Percentiles rank a stretch among this genome's conserved stretches.
Conservation (phyloP, 92 coral and sea anemone genomes). For the Bergia sp. region DNA sequence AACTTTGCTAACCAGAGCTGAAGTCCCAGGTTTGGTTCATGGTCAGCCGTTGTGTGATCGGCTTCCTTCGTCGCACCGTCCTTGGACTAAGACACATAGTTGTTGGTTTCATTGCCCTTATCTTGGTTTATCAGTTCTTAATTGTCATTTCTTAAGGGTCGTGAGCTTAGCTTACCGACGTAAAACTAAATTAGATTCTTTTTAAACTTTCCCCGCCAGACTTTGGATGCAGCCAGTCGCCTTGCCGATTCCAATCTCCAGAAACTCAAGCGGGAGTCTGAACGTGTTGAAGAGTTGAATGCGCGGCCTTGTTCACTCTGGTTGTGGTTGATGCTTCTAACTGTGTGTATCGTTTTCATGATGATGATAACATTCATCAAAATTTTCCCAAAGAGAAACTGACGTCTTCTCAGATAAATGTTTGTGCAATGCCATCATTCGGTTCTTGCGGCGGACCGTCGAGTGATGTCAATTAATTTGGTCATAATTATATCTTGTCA, state of each 20-base stretch:
- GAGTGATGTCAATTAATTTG: neutral
- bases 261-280: conserved; percentile 89
- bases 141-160: neutral
- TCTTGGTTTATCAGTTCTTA: neutral
- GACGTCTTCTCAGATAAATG: neutral
- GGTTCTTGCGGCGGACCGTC: neutral
- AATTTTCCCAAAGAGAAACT: conserved; percentile 81
- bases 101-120: neutral
- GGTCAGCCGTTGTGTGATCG: no score
- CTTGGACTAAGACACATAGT: no score
- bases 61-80: no score
- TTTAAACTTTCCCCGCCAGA: conserved; percentile 47
- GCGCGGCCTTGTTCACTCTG: conserved; percentile 83
- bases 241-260: conserved; percentile 88
- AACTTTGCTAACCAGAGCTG: no score
- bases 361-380: conserved; percentile 89
- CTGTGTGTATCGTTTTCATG: conserved; percentile 86
- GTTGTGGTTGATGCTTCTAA: conserved; percentile 87
- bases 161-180: no score
- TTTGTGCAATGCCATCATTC: neutral
- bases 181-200: neutral
- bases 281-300: conserved; percentile 86
- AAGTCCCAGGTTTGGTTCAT: no score
- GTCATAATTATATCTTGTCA: neutral
- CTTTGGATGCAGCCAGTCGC: conserved; percentile 78